A percentile compares a stretch with the other conserved stretches of the same genome.
These are phyloP conservation scores for Cygnus atratus DNA, from an alignment of 2,113 vertebrate species.

Conservation along the genomic window DNA sequence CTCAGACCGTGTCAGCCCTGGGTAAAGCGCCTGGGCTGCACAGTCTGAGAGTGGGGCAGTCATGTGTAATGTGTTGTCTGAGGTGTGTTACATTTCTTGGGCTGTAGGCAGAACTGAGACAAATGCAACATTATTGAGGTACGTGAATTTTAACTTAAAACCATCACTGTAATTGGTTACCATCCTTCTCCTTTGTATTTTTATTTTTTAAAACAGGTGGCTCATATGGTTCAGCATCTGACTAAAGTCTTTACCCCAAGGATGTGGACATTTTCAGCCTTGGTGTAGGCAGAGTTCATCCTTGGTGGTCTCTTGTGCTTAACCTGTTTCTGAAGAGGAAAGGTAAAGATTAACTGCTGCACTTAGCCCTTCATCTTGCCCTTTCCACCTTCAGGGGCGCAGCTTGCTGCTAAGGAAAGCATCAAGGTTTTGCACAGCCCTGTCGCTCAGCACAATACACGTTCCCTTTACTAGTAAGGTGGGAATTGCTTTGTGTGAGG, in stretches of 20 bases:
- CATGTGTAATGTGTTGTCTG: neutral
- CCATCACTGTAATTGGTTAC: neutral
- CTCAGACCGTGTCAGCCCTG: neutral
- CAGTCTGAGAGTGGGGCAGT: neutral
- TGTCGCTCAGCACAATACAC: neutral
- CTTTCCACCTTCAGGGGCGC: neutral
- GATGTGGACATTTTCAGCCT: neutral
- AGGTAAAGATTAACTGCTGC: neutral
- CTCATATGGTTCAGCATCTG: neutral
- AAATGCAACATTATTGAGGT: neutral
- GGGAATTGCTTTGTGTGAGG: neutral
- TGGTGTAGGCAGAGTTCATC: neutral
- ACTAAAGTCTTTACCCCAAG: neutral
- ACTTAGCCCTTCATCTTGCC: neutral
- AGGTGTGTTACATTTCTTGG: neutral
- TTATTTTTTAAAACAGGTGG: neutral
- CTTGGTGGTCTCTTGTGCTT: neutral
- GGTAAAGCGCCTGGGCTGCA: neutral
- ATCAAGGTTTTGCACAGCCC: neutral
- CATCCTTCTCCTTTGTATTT: fast-evolving
- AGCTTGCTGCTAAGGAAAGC: neutral
- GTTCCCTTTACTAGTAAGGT: neutral
- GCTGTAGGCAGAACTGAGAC: neutral
- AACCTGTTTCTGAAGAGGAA: neutral
- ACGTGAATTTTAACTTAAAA: neutral